Evolutionary conservation across 2,888 invertebrate species (phyloP).

Genomic region (Drosophila villosipedis): DNA sequence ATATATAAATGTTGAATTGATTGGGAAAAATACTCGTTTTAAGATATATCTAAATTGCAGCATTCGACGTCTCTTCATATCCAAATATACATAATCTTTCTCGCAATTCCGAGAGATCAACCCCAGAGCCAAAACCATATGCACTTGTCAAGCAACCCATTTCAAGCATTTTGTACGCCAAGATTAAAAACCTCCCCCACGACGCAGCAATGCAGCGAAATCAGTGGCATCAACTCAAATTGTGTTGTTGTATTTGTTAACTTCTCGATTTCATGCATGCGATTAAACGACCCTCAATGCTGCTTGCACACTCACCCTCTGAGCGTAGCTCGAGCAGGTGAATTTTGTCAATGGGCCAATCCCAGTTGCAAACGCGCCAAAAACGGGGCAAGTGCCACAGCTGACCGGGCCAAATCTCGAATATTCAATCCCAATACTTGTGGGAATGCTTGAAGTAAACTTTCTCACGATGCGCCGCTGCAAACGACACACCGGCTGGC

Average conservation of each 20-base stretch:
- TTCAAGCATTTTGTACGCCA: conserved; percentile 29
- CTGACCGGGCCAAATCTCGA: conserved; percentile 66
- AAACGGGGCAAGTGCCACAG: conserved; percentile 71
- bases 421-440: conserved; percentile 81
- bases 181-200: conserved; percentile 68
- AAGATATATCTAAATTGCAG: background rate
- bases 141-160: conserved; percentile 35
- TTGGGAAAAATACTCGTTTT: background rate
- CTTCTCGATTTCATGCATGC: conserved; percentile 74
- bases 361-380: conserved; percentile 41
- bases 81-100: conserved; percentile 26
- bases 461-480: conserved; percentile 84
- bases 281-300: conserved; percentile 59
- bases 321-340: conserved; percentile 69
- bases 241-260: conserved; percentile 48
- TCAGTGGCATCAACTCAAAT: conserved; percentile 48
- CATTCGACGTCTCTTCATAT: background rate
- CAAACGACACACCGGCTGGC: conserved; percentile 73
- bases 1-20: background rate
- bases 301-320: conserved; percentile 45
- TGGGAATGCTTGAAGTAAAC: conserved; percentile 85
- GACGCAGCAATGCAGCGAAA: conserved; percentile 42
- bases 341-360: conserved; percentile 71
- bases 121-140: conserved; percentile 23
- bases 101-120: conserved; percentile 8